These are phyloP conservation scores for Muricea muricata DNA, from an alignment of 92 coral and sea anemone species.

Conservation along the genomic window DNA sequence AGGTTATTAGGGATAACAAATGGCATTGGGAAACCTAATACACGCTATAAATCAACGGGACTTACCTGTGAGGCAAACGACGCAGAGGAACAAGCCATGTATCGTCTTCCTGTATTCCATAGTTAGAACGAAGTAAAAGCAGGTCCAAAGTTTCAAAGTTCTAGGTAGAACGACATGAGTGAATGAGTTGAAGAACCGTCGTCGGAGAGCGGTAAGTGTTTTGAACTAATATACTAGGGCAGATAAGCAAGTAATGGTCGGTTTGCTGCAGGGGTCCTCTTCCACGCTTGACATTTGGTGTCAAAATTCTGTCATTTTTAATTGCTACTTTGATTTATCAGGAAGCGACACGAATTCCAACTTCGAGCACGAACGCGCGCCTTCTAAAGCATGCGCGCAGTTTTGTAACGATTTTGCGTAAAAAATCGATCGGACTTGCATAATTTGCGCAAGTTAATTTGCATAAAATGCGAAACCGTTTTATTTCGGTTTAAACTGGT, in stretches of 20 bases:
- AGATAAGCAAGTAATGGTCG: conserved; percentile 50
- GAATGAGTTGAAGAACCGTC: not conserved
- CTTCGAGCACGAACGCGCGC: not conserved
- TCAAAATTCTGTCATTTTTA: conserved; percentile 38
- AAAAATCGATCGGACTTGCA: not conserved
- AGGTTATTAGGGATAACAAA: conserved; percentile 37
- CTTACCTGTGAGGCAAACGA: conserved; percentile 13
- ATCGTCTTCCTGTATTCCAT: not conserved
- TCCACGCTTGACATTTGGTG: conserved; percentile 13
- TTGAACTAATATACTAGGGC: conserved; percentile 41
- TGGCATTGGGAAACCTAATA: conserved; percentile 18
- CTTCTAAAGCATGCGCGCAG: not conserved
- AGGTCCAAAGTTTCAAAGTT: not conserved
- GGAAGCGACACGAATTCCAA: conserved; percentile 53
- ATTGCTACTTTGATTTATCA: conserved; percentile 45
- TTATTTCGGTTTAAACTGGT: not conserved
- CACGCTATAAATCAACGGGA: conserved; percentile 19
- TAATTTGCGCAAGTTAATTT: not conserved
- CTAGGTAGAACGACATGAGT: not conserved
- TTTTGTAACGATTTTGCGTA: not conserved
- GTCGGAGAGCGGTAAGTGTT: conserved; percentile 22
- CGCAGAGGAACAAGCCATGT: not conserved
- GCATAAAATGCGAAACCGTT: not conserved
- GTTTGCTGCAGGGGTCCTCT: conserved; percentile 35
- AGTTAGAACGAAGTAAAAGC: not conserved